These are phyloP conservation scores for Drosophila maculinotata DNA, from an alignment of 2,888 invertebrate genomes.

Conservation along the genomic window DNA sequence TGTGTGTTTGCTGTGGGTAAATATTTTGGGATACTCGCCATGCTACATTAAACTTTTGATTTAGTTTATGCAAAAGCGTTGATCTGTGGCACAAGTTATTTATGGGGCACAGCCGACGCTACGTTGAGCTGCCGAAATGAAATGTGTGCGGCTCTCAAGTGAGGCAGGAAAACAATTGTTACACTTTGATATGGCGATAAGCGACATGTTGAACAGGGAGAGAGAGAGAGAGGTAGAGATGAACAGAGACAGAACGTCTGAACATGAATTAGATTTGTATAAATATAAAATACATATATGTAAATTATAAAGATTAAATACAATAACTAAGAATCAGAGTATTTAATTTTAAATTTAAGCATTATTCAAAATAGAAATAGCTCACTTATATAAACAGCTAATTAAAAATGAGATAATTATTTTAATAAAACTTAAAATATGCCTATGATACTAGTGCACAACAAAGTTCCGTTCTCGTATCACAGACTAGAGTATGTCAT, in stretches of 20 bases:
- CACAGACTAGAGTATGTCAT: too few relatives aligned
- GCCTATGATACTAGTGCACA: too few relatives aligned
- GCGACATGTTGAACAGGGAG: slow-evolving; percentile 12
- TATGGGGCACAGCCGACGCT: slow-evolving; percentile 43
- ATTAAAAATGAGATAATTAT: too few relatives aligned
- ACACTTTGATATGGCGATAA: slow-evolving; percentile 27
- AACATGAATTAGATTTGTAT: too few relatives aligned
- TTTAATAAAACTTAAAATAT: too few relatives aligned
- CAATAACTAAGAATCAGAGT: too few relatives aligned
- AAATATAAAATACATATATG: background rate
- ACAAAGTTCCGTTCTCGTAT: too few relatives aligned
- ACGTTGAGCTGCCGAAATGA: slow-evolving; percentile 40
- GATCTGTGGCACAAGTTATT: slow-evolving; percentile 60
- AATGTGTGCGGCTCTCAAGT: slow-evolving; percentile 43
- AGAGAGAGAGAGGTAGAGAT: slow-evolving; percentile 4
- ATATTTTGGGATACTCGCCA: slow-evolving; percentile 61
- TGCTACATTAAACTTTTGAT: slow-evolving; percentile 79
- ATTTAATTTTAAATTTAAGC: too few relatives aligned
- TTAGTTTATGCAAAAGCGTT: slow-evolving; percentile 74
- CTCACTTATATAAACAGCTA: too few relatives aligned
- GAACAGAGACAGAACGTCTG: background rate
- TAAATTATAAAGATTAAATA: slow-evolving; percentile 1
- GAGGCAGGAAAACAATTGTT: slow-evolving; percentile 26
- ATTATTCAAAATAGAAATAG: too few relatives aligned
- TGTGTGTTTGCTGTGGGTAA: slow-evolving; percentile 32